phyloP scores from a whole-genome alignment of 2,888 invertebrate genomes.

The Psylliodes chrysocephalus region DNA sequence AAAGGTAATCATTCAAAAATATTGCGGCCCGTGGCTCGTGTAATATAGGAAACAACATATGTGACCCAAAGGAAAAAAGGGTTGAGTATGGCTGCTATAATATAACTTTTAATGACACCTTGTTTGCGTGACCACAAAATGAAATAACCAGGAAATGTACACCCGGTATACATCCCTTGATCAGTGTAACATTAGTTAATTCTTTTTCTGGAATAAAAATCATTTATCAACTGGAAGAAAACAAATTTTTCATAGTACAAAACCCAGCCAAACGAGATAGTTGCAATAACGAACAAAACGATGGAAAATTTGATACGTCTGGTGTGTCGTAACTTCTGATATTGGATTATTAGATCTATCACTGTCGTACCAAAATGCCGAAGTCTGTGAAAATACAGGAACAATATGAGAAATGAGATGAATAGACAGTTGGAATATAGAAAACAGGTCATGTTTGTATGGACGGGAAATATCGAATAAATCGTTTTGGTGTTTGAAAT shows the following conservation, averaged over 20 bases:
- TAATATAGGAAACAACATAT: no score
- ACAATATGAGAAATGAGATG: slow-evolving; percentile 7
- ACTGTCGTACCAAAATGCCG: slow-evolving; percentile 1
- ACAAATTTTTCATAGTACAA: background rate
- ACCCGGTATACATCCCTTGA: no score
- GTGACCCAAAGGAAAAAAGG: no score
- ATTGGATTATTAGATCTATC: slow-evolving; percentile 24
- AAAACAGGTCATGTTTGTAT: slow-evolving; percentile 20
- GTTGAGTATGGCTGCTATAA: no score
- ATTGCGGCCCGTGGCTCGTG: no score
- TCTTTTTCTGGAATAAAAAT: no score
- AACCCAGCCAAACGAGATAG: background rate
- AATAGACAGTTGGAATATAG: slow-evolving; percentile 2
- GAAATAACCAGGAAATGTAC: no score
- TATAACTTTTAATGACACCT: no score
- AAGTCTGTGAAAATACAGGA: slow-evolving; percentile 1
- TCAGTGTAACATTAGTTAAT: no score
- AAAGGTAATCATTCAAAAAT: no score
- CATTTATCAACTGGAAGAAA: background rate
- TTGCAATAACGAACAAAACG: slow-evolving; percentile 7
- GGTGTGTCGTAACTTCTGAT: slow-evolving; percentile 24
- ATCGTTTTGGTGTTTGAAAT: background rate
- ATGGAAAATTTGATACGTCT: slow-evolving; percentile 19
- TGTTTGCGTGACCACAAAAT: no score
- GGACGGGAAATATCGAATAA: background rate